phyloP scores from a whole-genome alignment of 1,140 invertebrate species.

The Meloidogyne chitwoodi region DNA sequence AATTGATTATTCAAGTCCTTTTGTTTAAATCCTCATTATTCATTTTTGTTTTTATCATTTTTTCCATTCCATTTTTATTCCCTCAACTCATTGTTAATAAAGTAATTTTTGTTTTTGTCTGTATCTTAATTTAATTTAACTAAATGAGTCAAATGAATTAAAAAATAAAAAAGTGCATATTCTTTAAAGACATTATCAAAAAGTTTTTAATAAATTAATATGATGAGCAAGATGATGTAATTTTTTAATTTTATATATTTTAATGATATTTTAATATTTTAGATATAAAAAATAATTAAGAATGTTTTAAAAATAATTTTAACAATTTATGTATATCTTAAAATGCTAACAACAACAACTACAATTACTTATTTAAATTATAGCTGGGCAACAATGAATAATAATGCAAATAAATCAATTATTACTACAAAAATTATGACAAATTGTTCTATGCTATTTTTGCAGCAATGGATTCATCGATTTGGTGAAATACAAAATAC shows the following conservation, averaged over 20 bases:
- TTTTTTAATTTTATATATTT: too few species aligned
- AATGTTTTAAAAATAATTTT: too few species aligned
- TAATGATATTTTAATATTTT: too few species aligned
- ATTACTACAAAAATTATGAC: neutral
- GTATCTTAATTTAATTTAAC: neutral
- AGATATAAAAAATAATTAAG: too few species aligned
- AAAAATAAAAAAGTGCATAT: neutral
- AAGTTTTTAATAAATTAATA: too few species aligned
- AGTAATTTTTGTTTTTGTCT: neutral
- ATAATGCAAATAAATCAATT: neutral
- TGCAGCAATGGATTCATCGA: neutral
- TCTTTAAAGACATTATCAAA: too few species aligned
- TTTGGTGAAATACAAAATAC: neutral
- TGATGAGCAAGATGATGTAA: too few species aligned
- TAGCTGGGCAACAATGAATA: neutral
- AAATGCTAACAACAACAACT: neutral
- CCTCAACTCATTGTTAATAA: neutral
- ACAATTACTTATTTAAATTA: neutral
- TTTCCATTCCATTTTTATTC: neutral
- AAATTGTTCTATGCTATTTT: neutral
- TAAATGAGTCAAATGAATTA: too few species aligned
- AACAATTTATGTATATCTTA: too few species aligned
- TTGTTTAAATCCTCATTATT: neutral
- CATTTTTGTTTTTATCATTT: neutral
- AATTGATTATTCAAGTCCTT: neutral